phyloP scores from a whole-genome alignment of 2,888 invertebrate genomes.

The Harpalus rufipes region DNA sequence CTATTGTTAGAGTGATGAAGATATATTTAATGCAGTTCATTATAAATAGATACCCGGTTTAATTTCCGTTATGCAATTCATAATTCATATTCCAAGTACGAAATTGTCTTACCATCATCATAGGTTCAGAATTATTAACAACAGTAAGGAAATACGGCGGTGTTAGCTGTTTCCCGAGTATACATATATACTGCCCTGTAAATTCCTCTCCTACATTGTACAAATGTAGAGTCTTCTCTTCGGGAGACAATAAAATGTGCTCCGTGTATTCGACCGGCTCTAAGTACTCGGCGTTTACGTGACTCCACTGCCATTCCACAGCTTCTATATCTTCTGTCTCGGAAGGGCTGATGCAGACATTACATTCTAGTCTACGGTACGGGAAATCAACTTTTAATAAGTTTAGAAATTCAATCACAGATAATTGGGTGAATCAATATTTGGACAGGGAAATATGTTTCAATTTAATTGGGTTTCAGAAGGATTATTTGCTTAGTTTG shows the following conservation, averaged over 20 bases:
- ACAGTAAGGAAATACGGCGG: conserved; percentile 79
- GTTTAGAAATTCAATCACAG: conserved; percentile 35
- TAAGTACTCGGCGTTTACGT: conserved; percentile 70
- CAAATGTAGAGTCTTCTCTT: conserved; percentile 78
- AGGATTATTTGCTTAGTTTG: background rate
- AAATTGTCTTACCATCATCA: conserved; percentile 69
- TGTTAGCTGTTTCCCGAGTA: conserved; percentile 76
- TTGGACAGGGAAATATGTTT: conserved; percentile 9
- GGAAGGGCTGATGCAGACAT: conserved; percentile 79
- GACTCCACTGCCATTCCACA: conserved; percentile 78
- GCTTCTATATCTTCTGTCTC: conserved; percentile 75
- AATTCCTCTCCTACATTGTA: conserved; percentile 78
- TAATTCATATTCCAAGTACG: background rate
- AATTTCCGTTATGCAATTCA: background rate
- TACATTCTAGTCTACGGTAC: conserved; percentile 77
- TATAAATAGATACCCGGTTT: background rate
- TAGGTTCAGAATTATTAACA: conserved; percentile 76
- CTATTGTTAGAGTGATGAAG: no score
- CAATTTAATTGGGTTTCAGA: conserved; percentile 30
- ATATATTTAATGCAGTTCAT: background rate
- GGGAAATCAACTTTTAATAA: conserved; percentile 40
- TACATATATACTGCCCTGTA: conserved; percentile 81
- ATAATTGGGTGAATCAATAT: conserved; percentile 40
- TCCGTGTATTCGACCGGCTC: conserved; percentile 76
- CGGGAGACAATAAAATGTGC: conserved; percentile 76